Conservation (phyloP, 2,888 invertebrate genomes). For the Drosophila rellima region DNA sequence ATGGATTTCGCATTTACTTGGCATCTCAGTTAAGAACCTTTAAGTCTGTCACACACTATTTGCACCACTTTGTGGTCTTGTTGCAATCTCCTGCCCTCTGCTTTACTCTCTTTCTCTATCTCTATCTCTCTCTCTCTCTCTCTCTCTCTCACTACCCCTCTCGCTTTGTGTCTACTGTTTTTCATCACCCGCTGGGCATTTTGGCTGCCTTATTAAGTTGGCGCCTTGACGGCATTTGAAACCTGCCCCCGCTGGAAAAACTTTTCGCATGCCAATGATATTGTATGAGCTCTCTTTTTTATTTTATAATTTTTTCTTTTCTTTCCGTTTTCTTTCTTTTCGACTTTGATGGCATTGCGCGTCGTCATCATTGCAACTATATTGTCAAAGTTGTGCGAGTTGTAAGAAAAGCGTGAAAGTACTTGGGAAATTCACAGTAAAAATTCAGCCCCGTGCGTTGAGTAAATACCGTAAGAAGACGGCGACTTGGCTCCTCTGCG, state of each 20-base stretch:
- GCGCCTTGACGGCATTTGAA: slow-evolving; percentile 66
- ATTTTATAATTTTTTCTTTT: slow-evolving; percentile 8
- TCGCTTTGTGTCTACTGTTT: slow-evolving; percentile 11
- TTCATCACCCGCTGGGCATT: slow-evolving; percentile 68
- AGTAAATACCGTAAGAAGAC: slow-evolving; percentile 48
- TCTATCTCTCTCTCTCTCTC: neutral
- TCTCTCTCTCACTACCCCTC: neutral
- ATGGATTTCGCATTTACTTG: no score
- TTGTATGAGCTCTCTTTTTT: slow-evolving; percentile 26
- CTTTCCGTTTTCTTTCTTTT: slow-evolving; percentile 13
- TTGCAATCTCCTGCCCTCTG: slow-evolving; percentile 15
- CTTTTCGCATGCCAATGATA: slow-evolving; percentile 73
- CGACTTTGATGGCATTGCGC: slow-evolving; percentile 30
- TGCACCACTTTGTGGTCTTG: slow-evolving; percentile 11
- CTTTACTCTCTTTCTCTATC: neutral
- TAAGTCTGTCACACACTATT: slow-evolving; percentile 28
- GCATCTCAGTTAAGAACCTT: slow-evolving; percentile 2
- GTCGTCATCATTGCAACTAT: slow-evolving; percentile 71
- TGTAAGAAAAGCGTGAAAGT: slow-evolving; percentile 34
- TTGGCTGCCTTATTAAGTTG: slow-evolving; percentile 79
- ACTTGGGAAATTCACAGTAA: slow-evolving; percentile 37
- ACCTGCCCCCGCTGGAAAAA: slow-evolving; percentile 44
- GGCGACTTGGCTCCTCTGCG: slow-evolving; percentile 34
- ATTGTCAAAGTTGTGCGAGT: slow-evolving; percentile 68
- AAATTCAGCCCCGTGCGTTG: slow-evolving; percentile 37